Evolutionary conservation across 2,113 vertebrate species (phyloP), one percentile per base, ranked within the genome.

Genomic region (Aptenodytes patagonicus): DNA sequence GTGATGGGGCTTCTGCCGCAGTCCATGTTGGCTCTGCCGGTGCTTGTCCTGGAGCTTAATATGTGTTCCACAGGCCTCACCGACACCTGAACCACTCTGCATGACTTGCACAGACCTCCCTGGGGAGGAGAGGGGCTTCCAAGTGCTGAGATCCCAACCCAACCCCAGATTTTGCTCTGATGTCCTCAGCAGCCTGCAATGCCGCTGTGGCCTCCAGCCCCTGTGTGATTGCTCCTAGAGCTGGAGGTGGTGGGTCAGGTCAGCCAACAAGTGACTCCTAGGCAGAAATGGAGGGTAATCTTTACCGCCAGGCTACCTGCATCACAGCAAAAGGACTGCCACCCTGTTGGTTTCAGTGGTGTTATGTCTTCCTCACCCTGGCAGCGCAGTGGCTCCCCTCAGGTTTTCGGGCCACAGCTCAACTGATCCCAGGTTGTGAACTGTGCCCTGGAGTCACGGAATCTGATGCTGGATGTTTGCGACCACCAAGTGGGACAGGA

Each of bases 21-120:
- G 51, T 51, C 44, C 2, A 1, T 2, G 0, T 5, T 71, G 78
- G 22, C n/a, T 71, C 34, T 60, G 21, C 42, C 6, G 0, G 0
- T 65, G 51, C 17, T 68, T 78, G 55, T 61, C 40, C 55, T 17
- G 11, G n/a, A 28, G 62, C 19, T 5, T 60, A 34, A 4, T 25
- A 4, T 25, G 3, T 68, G 28, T 34, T 71, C 28, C 34, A 24
- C 88, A 42, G 11, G 16, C 25, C 26, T 34, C 32, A 22, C 3
- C 2, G 5, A 26, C 52, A 29, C 38, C 14, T 4, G 9, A 8
- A 42, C 38, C 2, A 3, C 9, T 11, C 19, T 42, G 47, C 3
- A 3, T 49, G 38, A 70, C 38, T 77, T 28, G 10, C 13, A 26
- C 21, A 68, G 21, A 55, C 13, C 24, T 72, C 34, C 8, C 4